Base-by-base conservation (phyloP, 2,888 invertebrate genomes). In the Aspidiotus rigidus region DNA sequence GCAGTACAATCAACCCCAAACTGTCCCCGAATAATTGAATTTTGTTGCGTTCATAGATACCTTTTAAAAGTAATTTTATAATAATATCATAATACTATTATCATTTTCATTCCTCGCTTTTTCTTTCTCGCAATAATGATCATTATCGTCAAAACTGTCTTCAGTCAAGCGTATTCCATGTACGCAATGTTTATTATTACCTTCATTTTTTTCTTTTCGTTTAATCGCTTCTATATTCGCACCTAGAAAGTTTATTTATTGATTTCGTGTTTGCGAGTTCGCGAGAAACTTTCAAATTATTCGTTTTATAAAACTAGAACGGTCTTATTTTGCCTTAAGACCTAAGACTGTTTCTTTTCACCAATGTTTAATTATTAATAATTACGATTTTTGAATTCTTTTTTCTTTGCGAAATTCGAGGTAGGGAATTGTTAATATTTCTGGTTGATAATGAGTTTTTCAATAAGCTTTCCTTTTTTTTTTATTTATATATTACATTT, bases 61-160 rank as follows among this genome's bases (percentile, higher is more conserved):
- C 49, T 49, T 49, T 28, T 28, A 28, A 28, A 28, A 28, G 28
- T 28, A 28, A 28, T 28, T 28, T 28, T 28, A 28, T 5, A 49
- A 28, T 5, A 49, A n/a, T 66, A 15, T 17, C 57, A 40, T 59
- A 8, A 7, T 17, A 59, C 10, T 28, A 64, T 41, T 66, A 28
- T 60, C 15, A 57, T 49, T 42, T 63, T 59, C 66, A 66, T 66
- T 66, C 66, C 66, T 66, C 66, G 66, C 66, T 66, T 59, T 40
- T 63, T 62, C 28, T 28, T 62, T 61, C 49, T 60, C 15, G 13
- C 28, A 28, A 28, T 28, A 28, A 28, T 28, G 28, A 28, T 28
- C 28, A 28, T 28, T 28, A 28, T 28, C 28, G 28, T 28, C 28
- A 28, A 28, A 28, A 28, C 28, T 28, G 28, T 28, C 28, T 28